A percentile compares a stretch with the other conserved stretches of the same genome.
Conservation (phyloP, 2,113 vertebrate genomes). For the Andinoacara biseriatus region DNA sequence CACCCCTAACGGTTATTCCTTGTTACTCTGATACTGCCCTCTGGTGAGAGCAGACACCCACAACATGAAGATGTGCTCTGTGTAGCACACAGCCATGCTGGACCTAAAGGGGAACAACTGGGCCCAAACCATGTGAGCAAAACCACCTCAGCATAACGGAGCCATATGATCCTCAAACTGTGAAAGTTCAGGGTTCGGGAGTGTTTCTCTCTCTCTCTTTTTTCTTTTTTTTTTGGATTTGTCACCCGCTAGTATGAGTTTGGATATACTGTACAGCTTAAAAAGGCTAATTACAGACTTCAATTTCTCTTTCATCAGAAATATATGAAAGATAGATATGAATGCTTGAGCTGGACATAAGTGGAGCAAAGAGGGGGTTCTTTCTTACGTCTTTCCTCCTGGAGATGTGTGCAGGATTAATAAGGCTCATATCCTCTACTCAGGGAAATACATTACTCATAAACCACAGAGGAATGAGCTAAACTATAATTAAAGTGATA, state of each 20-base stretch:
- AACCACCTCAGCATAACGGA: background rate
- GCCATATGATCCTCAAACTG: background rate
- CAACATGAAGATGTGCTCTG: background rate
- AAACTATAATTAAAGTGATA: conserved; percentile 19
- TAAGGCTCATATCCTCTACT: conserved; percentile 4
- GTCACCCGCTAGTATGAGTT: background rate
- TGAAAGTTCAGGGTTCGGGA: background rate
- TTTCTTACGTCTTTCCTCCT: background rate
- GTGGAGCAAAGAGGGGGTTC: background rate
- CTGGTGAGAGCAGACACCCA: background rate
- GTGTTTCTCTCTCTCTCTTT: background rate
- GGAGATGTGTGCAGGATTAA: conserved; percentile 27
- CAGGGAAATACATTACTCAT: conserved; percentile 6
- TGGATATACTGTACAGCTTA: conserved; percentile 17
- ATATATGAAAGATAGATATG: conserved; percentile 1
- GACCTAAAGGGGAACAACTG: background rate
- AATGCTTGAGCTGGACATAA: conserved; percentile 10
- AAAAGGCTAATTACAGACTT: conserved; percentile 27
- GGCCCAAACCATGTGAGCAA: background rate
- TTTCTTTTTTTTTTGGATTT: background rate
- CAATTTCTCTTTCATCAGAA: conserved; percentile 8
- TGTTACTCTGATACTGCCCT: background rate
- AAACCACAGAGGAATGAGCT: conserved; percentile 14
- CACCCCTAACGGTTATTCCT: background rate
- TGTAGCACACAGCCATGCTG: background rate